Evolutionary conservation across 2,113 vertebrate genomes (phyloP), one percentile per base, ranked within the genome.

Genomic region (Saguinus imperator): DNA sequence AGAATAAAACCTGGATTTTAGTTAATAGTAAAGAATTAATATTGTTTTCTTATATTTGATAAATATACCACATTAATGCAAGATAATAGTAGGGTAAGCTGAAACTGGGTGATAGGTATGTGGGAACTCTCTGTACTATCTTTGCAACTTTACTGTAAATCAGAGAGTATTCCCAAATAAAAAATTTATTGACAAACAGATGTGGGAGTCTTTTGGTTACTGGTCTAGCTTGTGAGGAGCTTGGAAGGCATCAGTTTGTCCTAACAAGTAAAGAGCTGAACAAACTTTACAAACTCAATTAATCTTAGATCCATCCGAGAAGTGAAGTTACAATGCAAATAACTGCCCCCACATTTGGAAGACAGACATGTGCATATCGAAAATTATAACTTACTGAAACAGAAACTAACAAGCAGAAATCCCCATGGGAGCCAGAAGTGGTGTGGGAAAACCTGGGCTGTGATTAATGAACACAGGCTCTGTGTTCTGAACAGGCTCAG

Each of bases 91-190:
- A 52, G 6, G 1, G 32, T 27, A 25, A 48, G 4, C 21, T 48
- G 16, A 79, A 57, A 73, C 9, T 48, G 3, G 11, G 21, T 14
- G 5, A 66, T 3, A 20, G 1, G 0, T 43, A 20, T 50, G 3
- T n/a, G 37, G 43, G 27, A 86, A 43, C 3, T 55, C 6, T 57
- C 55, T 64, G 16, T 16, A 29, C 23, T 94, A 5, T 37, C 1
- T n/a, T 29, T 55, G 40, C 45, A 82, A 43, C 5, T n/a, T 75
- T 29, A 37, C 5, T 66, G 0, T 35, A 50, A 68, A 18, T 70
- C 8, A 10, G 82, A 81, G 75, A 68, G 66, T 82, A 32, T 50
- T 57, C 40, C 37, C n/a, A 82, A 92, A 73, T 64, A 37, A 37
- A 64, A 8, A 52, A 18, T 17, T 3, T 25, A 45, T 91, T 70